Evolutionary conservation across 2,888 invertebrate genomes (phyloP), one percentile per base, ranked within the genome.

Genomic region (Yponomeuta plumbellus): DNA sequence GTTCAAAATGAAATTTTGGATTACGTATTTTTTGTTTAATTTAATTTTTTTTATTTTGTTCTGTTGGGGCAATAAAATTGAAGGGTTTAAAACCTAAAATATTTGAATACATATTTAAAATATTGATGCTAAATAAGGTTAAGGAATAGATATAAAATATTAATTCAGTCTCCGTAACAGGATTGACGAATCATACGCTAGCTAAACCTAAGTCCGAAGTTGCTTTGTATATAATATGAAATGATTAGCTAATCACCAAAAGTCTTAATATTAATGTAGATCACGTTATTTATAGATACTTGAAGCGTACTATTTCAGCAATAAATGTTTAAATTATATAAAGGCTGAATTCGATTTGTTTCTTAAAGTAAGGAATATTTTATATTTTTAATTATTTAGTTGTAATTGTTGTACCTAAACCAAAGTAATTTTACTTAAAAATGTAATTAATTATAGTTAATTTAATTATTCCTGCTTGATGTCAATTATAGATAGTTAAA

Each of bases 141-240:
- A 52, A 17, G 17, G 13, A 17, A 52, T 52, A 52, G 34, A 10
- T 34, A 17, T 52, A 52, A 52, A 52, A 52, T 52, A 52, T 17
- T 52, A 73, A 75, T 73, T 77, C 77, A 74, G 86, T 86, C 83
- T 85, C 85, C 86, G 70, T 69, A 2, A 67, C 20, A 70, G 85
- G 88, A 84, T 83, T 61, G 83, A 88, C 83, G 74, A 82, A 84
- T 89, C 91, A 91, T 91, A 90, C 89, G 91, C 91, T 91, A 91
- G 91, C 87, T 88, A 87, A 85, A 88, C 91, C 91, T 89, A 91
- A 91, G 91, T 86, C 80, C 80, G 74, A 84, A 77, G 77, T 75
- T 83, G 89, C 89, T 90, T 88, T 91, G 89, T 91, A 91, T 77
- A 85, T 82, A 83, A 52, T 71, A 62, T 73, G 44, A 75, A 79